phyloP scores from a whole-genome alignment of 2,113 vertebrate genomes.

The Apaloderma vittatum region DNA sequence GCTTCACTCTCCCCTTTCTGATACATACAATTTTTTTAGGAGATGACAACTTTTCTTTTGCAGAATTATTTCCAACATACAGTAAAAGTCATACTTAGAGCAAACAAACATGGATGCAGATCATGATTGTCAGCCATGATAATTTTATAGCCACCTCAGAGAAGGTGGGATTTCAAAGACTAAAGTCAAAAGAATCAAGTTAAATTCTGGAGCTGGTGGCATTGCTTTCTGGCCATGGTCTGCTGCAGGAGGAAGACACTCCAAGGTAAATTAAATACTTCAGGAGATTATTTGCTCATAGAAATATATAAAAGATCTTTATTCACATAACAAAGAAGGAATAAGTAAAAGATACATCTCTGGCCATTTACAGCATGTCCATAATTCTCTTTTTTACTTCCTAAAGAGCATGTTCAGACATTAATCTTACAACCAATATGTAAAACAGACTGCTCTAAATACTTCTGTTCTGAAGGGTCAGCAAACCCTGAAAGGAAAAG shows the following conservation, averaged over 20 bases:
- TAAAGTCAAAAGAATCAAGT: background rate
- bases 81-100: background rate
- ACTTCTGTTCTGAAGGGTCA: background rate
- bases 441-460: background rate
- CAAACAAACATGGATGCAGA: background rate
- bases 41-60: background rate
- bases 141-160: background rate
- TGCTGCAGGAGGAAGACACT: background rate
- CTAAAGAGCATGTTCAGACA: background rate
- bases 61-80: background rate
- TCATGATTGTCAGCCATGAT: background rate
- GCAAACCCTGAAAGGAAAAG: background rate
- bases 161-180: background rate
- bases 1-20: background rate
- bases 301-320: background rate
- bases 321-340: background rate
- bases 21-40: background rate
- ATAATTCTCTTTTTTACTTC: background rate
- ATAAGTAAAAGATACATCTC: background rate
- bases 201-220: background rate
- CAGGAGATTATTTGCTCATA: background rate
- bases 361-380: background rate
- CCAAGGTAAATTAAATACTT: background rate
- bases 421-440: background rate
- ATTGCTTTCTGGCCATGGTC: background rate